Evolutionary conservation across 2,797 vertebrate genomes (phyloP), one percentile per base, ranked within the genome.

Genomic region (Sebastes paucispinis): DNA sequence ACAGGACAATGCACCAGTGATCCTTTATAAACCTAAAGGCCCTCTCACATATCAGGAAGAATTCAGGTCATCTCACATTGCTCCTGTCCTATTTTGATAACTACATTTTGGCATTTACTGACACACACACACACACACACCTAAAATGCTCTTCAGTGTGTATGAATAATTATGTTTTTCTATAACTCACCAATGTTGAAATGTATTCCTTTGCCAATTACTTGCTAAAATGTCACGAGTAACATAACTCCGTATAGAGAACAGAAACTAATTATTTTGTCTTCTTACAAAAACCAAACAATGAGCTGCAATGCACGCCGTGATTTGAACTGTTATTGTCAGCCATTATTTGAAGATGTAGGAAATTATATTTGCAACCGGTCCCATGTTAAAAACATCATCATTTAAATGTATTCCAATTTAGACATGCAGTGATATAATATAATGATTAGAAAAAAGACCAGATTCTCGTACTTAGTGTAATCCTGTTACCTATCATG

Each of bases 191-290:
- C 66, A 69, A 73, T 86, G 32, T 70, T 29, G 60, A 82, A 76
- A 78, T 73, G 12, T 67, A 57, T 68, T 59, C 47, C 14, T 73
- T 75, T 73, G 47, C 65, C 60, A 83, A 59, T 83, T 83, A 80
- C 65, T 64, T 65, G 10, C 31, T 36, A 24, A 69, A 85, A 86
- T 86, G 65, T 81, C 66, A 80, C 32, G 0, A 64, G 67, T 31
- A 73, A 47, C 69, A 60, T 69, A 13, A 58, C 77, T 85, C 36
- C 80, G 20, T 62, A n/a, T n/a, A 55, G 57, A 75, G 29, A 72
- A 24, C 18, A 77, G 64, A 77, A 69, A 50, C 43, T 50, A 73
- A 80, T 84, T 69, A 71, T 47, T 77, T 60, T 72, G 66, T 77
- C 36, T 75, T 57, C 36, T 36, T 27, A 43, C 29, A 75, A 62